A percentile compares a stretch with the other conserved stretches of the same genome.
phyloP scores from a whole-genome alignment of 2,113 vertebrate genomes.

The Anhinga anhinga region DNA sequence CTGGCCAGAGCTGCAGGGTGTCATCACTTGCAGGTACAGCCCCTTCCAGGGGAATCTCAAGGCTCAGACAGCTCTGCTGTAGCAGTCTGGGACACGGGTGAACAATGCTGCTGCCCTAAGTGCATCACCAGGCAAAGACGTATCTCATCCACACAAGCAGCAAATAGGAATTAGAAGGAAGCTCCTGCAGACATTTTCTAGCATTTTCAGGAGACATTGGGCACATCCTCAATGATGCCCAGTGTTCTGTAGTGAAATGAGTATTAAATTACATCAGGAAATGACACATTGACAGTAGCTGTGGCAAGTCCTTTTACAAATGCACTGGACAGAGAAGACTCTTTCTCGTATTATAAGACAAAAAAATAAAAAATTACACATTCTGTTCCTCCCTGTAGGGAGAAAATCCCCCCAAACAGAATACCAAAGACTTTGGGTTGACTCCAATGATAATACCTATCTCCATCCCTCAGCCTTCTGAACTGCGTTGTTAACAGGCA shows the following conservation, averaged over 20 bases:
- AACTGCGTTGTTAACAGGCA: constrained; percentile 71
- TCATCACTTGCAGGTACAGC: background rate
- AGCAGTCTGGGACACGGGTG: background rate
- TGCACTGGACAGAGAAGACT: background rate
- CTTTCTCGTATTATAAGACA: background rate
- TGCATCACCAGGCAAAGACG: background rate
- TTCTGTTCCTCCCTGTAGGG: background rate
- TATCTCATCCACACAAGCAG: background rate
- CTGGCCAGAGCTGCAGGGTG: background rate
- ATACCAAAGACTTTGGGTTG: background rate
- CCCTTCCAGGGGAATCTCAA: background rate
- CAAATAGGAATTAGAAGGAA: background rate
- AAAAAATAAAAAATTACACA: background rate
- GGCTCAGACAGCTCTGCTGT: background rate
- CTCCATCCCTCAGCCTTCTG: constrained; percentile 72
- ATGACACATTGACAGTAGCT: background rate
- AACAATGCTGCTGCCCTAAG: background rate
- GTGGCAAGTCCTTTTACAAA: background rate
- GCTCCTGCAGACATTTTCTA: background rate
- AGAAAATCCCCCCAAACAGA: background rate
- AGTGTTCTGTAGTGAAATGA: background rate
- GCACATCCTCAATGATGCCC: background rate
- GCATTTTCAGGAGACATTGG: background rate
- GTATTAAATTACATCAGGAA: background rate
- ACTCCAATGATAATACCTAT: constrained; percentile 40